Percentiles rank a stretch among this genome's conserved stretches.
Evolutionary conservation across 2,113 vertebrate species (phyloP).

Genomic region (Platichthys flesus): DNA sequence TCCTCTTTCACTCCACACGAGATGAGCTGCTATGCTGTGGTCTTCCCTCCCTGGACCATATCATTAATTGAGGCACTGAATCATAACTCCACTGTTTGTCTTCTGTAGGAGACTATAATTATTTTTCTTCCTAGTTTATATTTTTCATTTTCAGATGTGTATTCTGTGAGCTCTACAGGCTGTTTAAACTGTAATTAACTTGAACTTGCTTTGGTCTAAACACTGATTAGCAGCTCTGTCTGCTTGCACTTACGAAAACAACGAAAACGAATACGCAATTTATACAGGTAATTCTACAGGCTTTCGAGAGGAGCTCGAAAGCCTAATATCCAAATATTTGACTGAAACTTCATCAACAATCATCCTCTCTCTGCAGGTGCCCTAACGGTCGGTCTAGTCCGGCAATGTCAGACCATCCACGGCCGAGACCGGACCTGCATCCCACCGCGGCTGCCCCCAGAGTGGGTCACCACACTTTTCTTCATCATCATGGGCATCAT

Average conservation of each 20-base stretch:
- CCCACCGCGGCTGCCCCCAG: constrained; percentile 95
- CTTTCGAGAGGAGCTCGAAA: background rate
- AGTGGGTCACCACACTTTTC: constrained; percentile 98
- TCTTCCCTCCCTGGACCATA: background rate
- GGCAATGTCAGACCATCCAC: constrained; percentile 98
- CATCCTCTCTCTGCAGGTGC: constrained; percentile 83
- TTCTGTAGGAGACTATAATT: background rate
- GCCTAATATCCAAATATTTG: background rate
- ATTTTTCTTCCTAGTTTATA: background rate
- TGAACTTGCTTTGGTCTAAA: background rate
- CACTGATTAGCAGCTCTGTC: background rate
- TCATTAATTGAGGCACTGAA: constrained; percentile 11
- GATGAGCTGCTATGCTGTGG: background rate
- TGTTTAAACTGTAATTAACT: background rate
- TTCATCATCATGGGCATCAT: constrained; percentile 99
- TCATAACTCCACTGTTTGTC: background rate
- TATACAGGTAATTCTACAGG: too few relatives aligned
- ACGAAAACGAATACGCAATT: too few relatives aligned
- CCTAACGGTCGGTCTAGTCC: constrained; percentile 96
- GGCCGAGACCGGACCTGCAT: constrained; percentile 97
- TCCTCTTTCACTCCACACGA: constrained; percentile 8
- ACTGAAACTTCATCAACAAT: background rate
- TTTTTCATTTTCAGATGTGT: constrained; percentile 7
- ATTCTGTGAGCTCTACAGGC: background rate
- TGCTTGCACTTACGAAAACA: background rate